Evolutionary conservation across 2,888 invertebrate genomes (phyloP).

Genomic region (Drosophila neutralis): DNA sequence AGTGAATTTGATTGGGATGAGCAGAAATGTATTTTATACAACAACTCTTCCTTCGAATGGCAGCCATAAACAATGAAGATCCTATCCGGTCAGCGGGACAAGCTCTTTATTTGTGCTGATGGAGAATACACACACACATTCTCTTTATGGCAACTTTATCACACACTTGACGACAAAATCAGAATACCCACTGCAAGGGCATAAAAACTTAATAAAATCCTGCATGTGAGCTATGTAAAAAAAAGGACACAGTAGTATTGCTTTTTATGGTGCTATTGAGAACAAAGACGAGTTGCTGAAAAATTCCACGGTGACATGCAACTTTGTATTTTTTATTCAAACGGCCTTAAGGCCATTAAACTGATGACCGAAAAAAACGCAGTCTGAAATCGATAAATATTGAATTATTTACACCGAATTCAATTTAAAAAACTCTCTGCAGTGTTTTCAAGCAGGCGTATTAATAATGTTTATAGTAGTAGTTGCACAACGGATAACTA

Average conservation of each 20-base stretch:
- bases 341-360: conserved; percentile 1
- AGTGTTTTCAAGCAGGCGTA: not conserved
- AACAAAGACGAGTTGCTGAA: conserved; percentile 3
- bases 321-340: conserved; percentile 7
- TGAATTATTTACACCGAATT: conserved; percentile 2
- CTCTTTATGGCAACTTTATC: not conserved
- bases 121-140: not conserved
- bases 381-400: not conserved
- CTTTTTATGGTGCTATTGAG: conserved; percentile 17
- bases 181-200: not conserved
- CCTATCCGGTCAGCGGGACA: not conserved
- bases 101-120: not conserved
- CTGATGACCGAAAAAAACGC: not conserved
- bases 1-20: not conserved
- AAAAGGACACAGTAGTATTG: conserved; percentile 3
- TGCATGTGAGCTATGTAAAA: conserved; percentile 1
- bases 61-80: not conserved
- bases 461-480: conserved; percentile 9
- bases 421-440: not conserved
- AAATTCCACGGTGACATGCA: conserved; percentile 7
- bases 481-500: conserved; percentile 13
- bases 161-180: conserved; percentile 3
- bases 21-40: not conserved
- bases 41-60: not conserved
- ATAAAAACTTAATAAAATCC: conserved; percentile 2